phyloP scores from a whole-genome alignment of 1,140 invertebrate species.

The Gerris buenoi region DNA sequence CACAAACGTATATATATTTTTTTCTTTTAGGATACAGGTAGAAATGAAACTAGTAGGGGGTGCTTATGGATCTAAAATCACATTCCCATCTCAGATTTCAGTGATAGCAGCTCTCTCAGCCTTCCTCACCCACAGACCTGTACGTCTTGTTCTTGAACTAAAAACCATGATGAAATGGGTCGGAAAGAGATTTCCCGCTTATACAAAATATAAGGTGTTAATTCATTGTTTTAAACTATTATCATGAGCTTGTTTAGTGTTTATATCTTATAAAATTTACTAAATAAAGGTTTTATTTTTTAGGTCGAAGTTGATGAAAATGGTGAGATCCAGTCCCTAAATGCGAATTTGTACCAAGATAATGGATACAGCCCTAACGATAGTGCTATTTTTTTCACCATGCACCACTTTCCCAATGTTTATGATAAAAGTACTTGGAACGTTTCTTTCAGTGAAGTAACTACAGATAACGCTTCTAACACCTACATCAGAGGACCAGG shows the following conservation, averaged over 20 bases:
- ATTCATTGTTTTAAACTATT: no score
- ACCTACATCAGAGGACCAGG: constrained; percentile 44
- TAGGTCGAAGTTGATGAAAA: constrained; percentile 42
- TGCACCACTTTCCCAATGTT: constrained; percentile 38
- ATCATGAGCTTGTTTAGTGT: no score
- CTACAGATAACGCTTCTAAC: constrained; percentile 45
- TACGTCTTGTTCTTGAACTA: constrained; percentile 45
- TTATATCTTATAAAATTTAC: no score
- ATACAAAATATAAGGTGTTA: constrained; percentile 50
- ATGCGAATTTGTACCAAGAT: constrained; percentile 44
- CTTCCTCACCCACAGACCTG: constrained; percentile 40
- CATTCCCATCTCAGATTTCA: constrained; percentile 36
- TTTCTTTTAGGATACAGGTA: constrained; percentile 41
- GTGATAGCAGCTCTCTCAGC: constrained; percentile 46
- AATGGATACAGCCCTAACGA: constrained; percentile 46
- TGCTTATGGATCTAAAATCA: constrained; percentile 51
- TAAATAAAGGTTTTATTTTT: no score
- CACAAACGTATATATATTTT: no score
- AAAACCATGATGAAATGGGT: constrained; percentile 47
- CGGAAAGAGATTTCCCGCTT: constrained; percentile 44
- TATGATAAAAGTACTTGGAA: constrained; percentile 41
- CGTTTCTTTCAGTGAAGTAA: constrained; percentile 35
- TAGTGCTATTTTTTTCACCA: constrained; percentile 27
- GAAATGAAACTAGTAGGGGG: constrained; percentile 51
- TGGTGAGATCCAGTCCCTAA: constrained; percentile 51